Evolutionary conservation across 2,113 vertebrate species (phyloP).

Genomic region (Seriola rivoliana): DNA sequence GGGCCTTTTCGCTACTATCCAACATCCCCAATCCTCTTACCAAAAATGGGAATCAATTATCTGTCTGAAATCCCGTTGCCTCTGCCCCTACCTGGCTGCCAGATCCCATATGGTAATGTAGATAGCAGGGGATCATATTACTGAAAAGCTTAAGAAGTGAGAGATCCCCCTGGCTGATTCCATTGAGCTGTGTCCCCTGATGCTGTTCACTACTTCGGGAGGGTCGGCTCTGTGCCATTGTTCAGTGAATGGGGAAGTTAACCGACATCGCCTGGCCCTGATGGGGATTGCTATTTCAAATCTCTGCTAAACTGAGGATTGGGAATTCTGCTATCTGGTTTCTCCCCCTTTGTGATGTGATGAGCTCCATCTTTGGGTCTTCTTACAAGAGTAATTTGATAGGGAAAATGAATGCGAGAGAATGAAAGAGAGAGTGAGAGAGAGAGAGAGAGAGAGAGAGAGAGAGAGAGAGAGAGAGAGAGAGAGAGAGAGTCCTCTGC

Average conservation of each 20-base stretch:
- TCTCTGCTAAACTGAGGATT: slow-evolving; percentile 76
- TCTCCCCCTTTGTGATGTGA: slow-evolving; percentile 73
- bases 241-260: slow-evolving; percentile 75
- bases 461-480: slow-evolving; percentile 21
- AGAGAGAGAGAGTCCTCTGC: slow-evolving; percentile 30
- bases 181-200: slow-evolving; percentile 70
- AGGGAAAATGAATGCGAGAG: slow-evolving; percentile 44
- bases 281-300: slow-evolving; percentile 80
- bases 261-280: slow-evolving; percentile 59
- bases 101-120: slow-evolving; percentile 67
- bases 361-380: slow-evolving; percentile 67
- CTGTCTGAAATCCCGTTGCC: slow-evolving; percentile 46
- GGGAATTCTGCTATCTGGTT: slow-evolving; percentile 74
- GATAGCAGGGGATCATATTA: slow-evolving; percentile 73
- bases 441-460: slow-evolving; percentile 21
- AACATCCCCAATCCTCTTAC: slow-evolving; percentile 58
- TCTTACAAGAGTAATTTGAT: slow-evolving; percentile 68
- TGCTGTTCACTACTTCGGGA: slow-evolving; percentile 57
- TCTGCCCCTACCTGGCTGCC: slow-evolving; percentile 53
- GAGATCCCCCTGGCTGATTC: slow-evolving; percentile 72
- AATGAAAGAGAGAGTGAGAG: neutral
- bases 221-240: slow-evolving; percentile 71
- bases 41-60: slow-evolving; percentile 70
- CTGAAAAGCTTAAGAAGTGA: slow-evolving; percentile 74
- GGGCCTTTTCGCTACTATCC: slow-evolving; percentile 37